These are phyloP conservation scores for Myripristis jacobus DNA, from an alignment of 2,797 vertebrate species.

Conservation along the genomic window DNA sequence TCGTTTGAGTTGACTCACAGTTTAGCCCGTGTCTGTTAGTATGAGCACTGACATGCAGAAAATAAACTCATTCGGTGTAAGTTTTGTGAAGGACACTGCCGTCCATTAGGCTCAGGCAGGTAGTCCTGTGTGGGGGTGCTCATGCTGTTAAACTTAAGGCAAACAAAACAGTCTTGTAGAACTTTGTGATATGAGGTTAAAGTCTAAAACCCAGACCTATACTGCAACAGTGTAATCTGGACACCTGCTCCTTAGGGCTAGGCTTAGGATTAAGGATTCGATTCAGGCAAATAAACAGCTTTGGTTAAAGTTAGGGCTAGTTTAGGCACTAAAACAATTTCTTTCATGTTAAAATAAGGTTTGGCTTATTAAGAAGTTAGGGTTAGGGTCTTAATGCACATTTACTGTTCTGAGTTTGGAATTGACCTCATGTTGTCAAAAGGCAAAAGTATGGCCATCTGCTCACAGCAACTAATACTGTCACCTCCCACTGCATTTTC, in stretches of 20 bases:
- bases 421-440: background rate
- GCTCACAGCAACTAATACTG: background rate
- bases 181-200: background rate
- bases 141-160: background rate
- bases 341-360: too few species aligned
- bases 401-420: background rate
- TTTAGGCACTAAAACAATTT: too few species aligned
- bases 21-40: background rate
- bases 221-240: background rate
- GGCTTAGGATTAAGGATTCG: too few species aligned
- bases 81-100: background rate
- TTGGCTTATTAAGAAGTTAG: too few species aligned
- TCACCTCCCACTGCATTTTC: too few species aligned
- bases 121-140: background rate
- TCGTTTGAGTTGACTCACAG: background rate
- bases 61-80: background rate
- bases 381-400: too few species aligned
- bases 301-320: too few species aligned
- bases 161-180: background rate
- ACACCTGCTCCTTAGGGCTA: background rate
- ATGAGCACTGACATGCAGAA: background rate
- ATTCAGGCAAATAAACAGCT: too few species aligned
- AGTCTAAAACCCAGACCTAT: background rate
- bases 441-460: background rate
- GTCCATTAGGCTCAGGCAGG: too few species aligned